These are phyloP conservation scores for Sebastes diploproa DNA, from an alignment of 2,797 vertebrate genomes.

Conservation along the genomic window DNA sequence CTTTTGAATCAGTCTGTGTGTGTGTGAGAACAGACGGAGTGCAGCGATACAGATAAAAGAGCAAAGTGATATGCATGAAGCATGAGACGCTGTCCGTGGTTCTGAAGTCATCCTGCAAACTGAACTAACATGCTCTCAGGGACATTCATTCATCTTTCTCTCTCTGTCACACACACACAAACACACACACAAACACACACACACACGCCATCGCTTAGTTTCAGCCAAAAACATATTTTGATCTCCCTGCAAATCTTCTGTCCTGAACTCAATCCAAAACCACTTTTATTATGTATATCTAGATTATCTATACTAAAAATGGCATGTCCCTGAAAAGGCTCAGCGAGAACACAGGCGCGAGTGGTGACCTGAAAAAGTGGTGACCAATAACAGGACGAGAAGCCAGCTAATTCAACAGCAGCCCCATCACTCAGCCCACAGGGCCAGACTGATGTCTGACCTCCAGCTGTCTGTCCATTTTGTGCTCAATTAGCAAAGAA, in stretches of 20 bases:
- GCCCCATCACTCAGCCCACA: slow-evolving; percentile 37
- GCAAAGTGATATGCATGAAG: slow-evolving; percentile 33
- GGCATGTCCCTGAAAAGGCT: slow-evolving; percentile 58
- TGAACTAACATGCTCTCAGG: slow-evolving; percentile 25
- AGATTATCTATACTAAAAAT: slow-evolving; percentile 70
- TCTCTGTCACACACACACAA: background rate
- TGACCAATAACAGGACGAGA: slow-evolving; percentile 49
- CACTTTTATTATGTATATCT: slow-evolving; percentile 66
- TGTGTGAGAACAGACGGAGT: slow-evolving; percentile 27
- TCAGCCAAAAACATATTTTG: slow-evolving; percentile 53
- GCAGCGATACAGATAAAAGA: slow-evolving; percentile 48
- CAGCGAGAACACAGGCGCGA: slow-evolving; percentile 31
- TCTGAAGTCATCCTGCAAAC: slow-evolving; percentile 67
- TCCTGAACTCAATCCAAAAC: slow-evolving; percentile 58
- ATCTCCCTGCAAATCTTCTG: slow-evolving; percentile 62
- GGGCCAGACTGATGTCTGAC: slow-evolving; percentile 65
- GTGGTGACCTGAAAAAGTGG: slow-evolving; percentile 59
- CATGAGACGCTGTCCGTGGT: slow-evolving; percentile 72
- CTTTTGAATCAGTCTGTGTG: slow-evolving; percentile 10
- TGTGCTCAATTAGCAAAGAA: slow-evolving; percentile 74
- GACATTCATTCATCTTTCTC: slow-evolving; percentile 52
- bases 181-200: slow-evolving; percentile 6
- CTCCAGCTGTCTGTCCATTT: slow-evolving; percentile 76
- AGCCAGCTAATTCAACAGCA: slow-evolving; percentile 60
- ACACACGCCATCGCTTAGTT: slow-evolving; percentile 16